Conservation (phyloP, 2,888 invertebrate genomes). For the Tromatobia lineatoria region DNA sequence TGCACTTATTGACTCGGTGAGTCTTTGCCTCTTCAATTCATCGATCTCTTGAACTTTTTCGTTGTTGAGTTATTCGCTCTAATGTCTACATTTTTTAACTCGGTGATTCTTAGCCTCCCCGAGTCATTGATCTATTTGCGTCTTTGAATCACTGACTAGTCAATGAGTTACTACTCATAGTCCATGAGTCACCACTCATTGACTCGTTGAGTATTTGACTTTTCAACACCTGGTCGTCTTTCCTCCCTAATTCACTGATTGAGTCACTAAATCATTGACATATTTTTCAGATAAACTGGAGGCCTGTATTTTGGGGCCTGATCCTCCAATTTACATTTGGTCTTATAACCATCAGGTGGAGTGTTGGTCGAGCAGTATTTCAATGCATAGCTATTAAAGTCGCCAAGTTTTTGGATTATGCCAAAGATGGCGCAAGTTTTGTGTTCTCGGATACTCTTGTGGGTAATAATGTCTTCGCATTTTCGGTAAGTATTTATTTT, state of each 20-base stretch:
- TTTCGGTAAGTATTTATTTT: conserved; percentile 88
- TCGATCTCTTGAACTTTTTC: too few species aligned
- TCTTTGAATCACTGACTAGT: too few species aligned
- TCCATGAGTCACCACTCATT: too few species aligned
- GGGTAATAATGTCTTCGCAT: conserved; percentile 91
- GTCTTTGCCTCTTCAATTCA: too few species aligned
- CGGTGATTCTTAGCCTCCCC: too few species aligned
- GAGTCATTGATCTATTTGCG: too few species aligned
- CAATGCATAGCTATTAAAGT: conserved; percentile 90
- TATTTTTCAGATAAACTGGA: conserved; percentile 90
- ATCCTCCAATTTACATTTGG: conserved; percentile 94
- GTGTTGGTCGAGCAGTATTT: conserved; percentile 91
- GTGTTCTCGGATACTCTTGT: conserved; percentile 92
- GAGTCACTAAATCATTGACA: background rate
- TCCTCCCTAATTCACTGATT: background rate
- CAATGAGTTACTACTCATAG: too few species aligned
- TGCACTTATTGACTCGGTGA: too few species aligned
- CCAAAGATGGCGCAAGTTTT: conserved; percentile 93
- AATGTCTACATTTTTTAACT: too few species aligned
- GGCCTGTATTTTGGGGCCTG: conserved; percentile 92
- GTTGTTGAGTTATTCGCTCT: too few species aligned
- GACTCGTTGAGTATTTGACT: background rate
- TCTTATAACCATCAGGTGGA: conserved; percentile 94
- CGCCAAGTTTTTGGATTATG: conserved; percentile 93
- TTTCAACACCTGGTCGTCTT: background rate